A percentile compares a stretch with the other conserved stretches of the same genome.
phyloP scores from a whole-genome alignment of 2,888 invertebrate genomes.

The Perizoma affinitatum region DNA sequence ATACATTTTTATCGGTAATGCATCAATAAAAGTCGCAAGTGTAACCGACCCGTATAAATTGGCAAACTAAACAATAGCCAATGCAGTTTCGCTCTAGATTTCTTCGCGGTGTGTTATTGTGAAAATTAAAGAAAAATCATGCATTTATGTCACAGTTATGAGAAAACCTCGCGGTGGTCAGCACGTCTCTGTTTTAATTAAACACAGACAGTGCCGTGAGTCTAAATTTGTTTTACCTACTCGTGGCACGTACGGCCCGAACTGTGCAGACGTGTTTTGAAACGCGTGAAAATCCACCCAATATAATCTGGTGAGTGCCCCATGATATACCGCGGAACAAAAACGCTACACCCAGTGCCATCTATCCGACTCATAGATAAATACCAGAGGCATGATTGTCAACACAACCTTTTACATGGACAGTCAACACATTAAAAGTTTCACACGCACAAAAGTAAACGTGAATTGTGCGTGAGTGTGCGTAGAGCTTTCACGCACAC shows the following conservation, averaged over 20 bases:
- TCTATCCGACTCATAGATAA: slow-evolving; percentile 72
- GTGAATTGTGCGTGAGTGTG: slow-evolving; percentile 63
- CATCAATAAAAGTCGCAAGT: slow-evolving; percentile 81
- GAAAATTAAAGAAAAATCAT: slow-evolving; percentile 69
- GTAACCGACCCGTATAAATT: slow-evolving; percentile 84
- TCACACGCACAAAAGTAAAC: slow-evolving; percentile 70
- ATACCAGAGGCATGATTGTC: slow-evolving; percentile 57
- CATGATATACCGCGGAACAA: slow-evolving; percentile 37
- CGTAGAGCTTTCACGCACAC: slow-evolving; percentile 71
- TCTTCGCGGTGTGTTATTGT: slow-evolving; percentile 76
- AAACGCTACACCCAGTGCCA: slow-evolving; percentile 70
- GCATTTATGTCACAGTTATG: slow-evolving; percentile 79
- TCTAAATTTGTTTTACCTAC: slow-evolving; percentile 63
- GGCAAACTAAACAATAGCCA: slow-evolving; percentile 82
- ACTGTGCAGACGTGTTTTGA: slow-evolving; percentile 63
- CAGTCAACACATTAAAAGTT: slow-evolving; percentile 62
- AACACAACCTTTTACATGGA: slow-evolving; percentile 63
- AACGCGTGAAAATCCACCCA: slow-evolving; percentile 60
- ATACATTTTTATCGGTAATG: slow-evolving; percentile 82
- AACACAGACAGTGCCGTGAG: slow-evolving; percentile 66
- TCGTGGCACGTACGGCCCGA: slow-evolving; percentile 52
- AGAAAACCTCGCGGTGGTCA: slow-evolving; percentile 77
- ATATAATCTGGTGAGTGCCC: slow-evolving; percentile 64
- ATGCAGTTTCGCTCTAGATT: slow-evolving; percentile 81
- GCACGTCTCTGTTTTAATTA: slow-evolving; percentile 80